Percentiles rank a stretch among this genome's conserved stretches.
phyloP scores from a whole-genome alignment of 2,113 vertebrate genomes.

The Vulpes vulpes region DNA sequence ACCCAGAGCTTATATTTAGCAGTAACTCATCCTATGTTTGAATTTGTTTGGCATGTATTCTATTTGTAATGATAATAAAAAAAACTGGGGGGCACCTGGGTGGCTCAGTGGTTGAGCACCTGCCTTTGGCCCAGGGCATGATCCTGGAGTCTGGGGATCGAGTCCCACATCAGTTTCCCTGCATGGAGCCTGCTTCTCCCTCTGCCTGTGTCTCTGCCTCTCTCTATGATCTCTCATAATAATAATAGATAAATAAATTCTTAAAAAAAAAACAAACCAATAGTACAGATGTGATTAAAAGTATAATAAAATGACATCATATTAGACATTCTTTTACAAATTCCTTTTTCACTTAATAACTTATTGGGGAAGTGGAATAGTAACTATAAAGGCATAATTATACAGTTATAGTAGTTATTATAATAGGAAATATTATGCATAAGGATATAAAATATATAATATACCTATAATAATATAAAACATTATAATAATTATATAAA shows the following conservation, averaged over 20 bases:
- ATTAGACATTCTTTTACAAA: neutral
- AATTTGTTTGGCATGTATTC: neutral
- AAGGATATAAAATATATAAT: neutral
- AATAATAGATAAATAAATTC: too few species aligned
- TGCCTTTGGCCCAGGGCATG: too few species aligned
- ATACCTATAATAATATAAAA: neutral
- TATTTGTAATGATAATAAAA: neutral
- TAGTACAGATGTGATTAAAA: conserved; percentile 15
- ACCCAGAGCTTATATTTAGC: neutral
- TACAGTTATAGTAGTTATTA: neutral
- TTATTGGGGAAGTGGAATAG: neutral
- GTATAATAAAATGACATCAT: neutral
- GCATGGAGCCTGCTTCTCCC: too few species aligned
- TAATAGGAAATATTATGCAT: neutral
- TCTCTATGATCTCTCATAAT: too few species aligned
- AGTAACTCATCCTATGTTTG: neutral
- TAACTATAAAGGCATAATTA: neutral
- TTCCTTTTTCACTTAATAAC: conserved; percentile 14
- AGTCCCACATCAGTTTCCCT: too few species aligned
- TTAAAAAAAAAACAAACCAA: neutral
- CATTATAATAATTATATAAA: neutral
- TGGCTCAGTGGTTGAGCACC: too few species aligned
- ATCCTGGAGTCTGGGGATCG: too few species aligned
- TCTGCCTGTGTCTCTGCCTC: too few species aligned
- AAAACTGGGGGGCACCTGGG: neutral